Evolutionary conservation across 2,113 vertebrate species (phyloP).

Genomic region (Ictidomys tridecemlineatus): DNA sequence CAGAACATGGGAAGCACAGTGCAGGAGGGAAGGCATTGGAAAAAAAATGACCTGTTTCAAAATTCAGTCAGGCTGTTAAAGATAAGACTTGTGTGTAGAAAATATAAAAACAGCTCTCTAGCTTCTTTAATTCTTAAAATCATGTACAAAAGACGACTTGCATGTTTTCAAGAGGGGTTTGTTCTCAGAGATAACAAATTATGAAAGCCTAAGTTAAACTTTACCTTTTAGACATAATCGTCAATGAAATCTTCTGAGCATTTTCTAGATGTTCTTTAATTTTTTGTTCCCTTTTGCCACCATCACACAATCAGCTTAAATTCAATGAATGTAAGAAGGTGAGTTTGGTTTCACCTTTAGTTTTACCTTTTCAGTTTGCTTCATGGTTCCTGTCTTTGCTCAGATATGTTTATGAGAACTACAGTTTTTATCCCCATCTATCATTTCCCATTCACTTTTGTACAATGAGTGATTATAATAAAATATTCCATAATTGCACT

Average conservation of each 20-base stretch:
- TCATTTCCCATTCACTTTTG: neutral
- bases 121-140: neutral
- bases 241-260: neutral
- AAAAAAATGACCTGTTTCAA: neutral
- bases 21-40: neutral
- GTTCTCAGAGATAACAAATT: neutral
- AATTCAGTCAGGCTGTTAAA: slow-evolving; percentile 11
- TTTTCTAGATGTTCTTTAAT: neutral
- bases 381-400: neutral
- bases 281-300: neutral
- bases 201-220: neutral
- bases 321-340: neutral
- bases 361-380: neutral
- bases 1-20: neutral
- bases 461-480: neutral
- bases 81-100: neutral
- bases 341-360: neutral
- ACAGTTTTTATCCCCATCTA: neutral
- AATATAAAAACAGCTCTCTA: neutral
- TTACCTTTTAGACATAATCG: neutral
- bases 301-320: neutral
- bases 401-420: neutral
- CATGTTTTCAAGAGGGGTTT: neutral
- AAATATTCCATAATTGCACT: neutral
- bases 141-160: neutral